These are phyloP conservation scores for Myotis findleyi DNA, from an alignment of 2,797 vertebrate genomes.

Conservation along the genomic window DNA sequence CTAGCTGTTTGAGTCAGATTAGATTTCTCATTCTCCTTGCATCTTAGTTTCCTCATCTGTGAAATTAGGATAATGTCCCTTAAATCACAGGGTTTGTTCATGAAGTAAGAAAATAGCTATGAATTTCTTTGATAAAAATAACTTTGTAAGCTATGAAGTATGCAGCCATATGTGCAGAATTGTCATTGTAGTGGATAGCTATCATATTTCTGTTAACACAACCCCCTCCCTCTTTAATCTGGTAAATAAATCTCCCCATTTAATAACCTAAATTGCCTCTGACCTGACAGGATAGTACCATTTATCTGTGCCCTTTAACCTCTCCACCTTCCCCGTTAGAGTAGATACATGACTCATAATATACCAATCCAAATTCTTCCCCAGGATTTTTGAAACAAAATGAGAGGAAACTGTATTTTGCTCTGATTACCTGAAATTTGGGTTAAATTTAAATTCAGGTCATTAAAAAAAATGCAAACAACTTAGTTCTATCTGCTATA, in stretches of 20 bases:
- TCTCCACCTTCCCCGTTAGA: background rate
- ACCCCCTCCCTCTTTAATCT: background rate
- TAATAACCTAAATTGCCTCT: background rate
- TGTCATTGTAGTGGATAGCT: background rate
- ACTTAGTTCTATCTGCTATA: background rate
- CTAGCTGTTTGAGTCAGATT: background rate
- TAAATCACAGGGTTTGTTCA: background rate
- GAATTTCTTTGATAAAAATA: conserved; percentile 1
- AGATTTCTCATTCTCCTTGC: background rate
- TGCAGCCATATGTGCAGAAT: background rate
- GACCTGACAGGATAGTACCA: background rate
- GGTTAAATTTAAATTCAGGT: background rate
- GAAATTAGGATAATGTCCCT: background rate
- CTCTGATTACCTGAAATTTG: background rate
- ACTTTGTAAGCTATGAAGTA: background rate
- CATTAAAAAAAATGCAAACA: background rate
- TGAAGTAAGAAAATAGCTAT: background rate
- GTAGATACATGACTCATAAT: background rate
- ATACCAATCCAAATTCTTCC: background rate
- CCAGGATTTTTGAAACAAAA: background rate
- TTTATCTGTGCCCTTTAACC: background rate
- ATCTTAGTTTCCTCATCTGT: conserved; percentile 6
- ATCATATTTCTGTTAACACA: background rate
- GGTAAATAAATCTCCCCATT: background rate
- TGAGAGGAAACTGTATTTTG: background rate